These are phyloP conservation scores for Leptopilina boulardi DNA, from an alignment of 1,140 invertebrate genomes.

Conservation along the genomic window DNA sequence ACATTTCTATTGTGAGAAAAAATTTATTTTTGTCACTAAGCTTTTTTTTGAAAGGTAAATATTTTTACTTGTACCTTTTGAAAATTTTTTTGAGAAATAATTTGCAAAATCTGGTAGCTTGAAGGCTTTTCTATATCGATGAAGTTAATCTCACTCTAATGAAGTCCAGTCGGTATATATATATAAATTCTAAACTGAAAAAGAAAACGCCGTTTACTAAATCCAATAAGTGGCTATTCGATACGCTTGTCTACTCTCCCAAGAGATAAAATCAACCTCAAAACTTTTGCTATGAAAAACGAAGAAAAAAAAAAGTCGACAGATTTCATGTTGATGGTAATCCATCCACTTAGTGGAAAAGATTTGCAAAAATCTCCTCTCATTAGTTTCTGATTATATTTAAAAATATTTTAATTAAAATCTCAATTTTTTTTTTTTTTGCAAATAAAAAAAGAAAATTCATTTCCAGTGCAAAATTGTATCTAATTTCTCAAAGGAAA, in stretches of 20 bases:
- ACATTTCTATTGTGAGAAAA: too few species aligned
- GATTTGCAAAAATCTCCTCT: neutral
- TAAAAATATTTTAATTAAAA: too few species aligned
- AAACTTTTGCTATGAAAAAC: neutral
- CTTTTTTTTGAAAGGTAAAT: too few species aligned
- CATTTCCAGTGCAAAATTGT: too few species aligned
- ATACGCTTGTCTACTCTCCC: conserved; percentile 60
- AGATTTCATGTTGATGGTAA: neutral
- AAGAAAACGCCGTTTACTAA: conserved; percentile 40
- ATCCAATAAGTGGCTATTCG: conserved; percentile 60
- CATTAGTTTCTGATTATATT: neutral
- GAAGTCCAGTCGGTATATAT: conserved; percentile 45
- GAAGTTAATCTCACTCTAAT: conserved; percentile 55
- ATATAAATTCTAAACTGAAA: conserved; percentile 9
- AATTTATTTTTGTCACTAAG: too few species aligned
- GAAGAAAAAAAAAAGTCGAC: neutral
- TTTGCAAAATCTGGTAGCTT: conserved; percentile 1
- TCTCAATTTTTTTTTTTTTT: too few species aligned
- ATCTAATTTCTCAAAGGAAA: neutral
- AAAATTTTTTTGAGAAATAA: neutral
- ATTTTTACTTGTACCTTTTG: neutral
- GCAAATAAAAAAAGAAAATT: too few species aligned
- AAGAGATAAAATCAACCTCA: conserved; percentile 60
- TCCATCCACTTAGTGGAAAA: neutral
- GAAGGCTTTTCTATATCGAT: neutral